A percentile compares a stretch with the other conserved stretches of the same genome.
phyloP scores from a whole-genome alignment of 1,140 invertebrate species.

The Dendroctonus valens region DNA sequence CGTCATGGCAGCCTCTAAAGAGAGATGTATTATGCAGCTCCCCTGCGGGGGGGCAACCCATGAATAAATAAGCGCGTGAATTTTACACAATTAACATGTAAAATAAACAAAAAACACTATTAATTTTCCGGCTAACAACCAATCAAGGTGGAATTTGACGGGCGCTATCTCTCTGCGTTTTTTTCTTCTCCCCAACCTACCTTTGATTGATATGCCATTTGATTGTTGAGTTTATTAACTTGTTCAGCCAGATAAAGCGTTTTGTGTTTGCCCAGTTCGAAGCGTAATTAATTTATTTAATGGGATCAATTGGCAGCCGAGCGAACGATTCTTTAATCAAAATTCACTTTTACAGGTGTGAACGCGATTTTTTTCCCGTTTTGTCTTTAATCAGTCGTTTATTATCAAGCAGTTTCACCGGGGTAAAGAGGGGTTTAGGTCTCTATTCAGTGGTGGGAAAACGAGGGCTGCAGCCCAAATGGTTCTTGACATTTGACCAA shows the following conservation, averaged over 20 bases:
- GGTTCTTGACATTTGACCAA: no score
- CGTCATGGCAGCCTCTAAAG: conserved; percentile 40
- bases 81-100: conserved; percentile 52
- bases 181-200: conserved; percentile 4
- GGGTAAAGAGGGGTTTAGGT: no score
- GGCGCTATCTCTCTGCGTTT: conserved; percentile 29
- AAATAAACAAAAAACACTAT: conserved; percentile 51
- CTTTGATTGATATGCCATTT: conserved; percentile 47
- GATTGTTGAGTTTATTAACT: conserved; percentile 50
- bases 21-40: conserved; percentile 48
- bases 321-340: background rate
- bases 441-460: no score
- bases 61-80: conserved; percentile 52
- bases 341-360: no score
- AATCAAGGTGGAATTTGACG: conserved; percentile 49
- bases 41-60: conserved; percentile 46
- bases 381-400: no score
- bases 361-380: no score
- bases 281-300: conserved; percentile 17
- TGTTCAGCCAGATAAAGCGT: conserved; percentile 42
- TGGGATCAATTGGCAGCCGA: conserved; percentile 7
- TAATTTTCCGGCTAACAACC: conserved; percentile 49
- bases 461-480: no score
- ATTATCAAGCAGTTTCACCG: no score
- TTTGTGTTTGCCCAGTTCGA: conserved; percentile 11